Percentiles rank a stretch among this genome's conserved stretches.
phyloP scores from a whole-genome alignment of 2,113 vertebrate species.

The Crotophaga sulcirostris region DNA sequence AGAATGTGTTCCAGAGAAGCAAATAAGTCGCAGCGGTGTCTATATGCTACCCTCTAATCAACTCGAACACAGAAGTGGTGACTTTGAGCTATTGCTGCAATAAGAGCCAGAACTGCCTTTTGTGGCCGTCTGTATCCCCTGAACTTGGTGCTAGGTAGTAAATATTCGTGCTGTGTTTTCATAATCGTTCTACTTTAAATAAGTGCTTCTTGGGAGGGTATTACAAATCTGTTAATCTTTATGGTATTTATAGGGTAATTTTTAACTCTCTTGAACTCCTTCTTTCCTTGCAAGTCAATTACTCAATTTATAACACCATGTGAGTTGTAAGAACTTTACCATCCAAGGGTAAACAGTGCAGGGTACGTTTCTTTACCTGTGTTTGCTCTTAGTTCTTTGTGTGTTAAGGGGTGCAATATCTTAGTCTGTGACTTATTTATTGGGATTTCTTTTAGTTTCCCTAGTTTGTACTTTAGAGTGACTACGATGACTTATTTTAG shows the following conservation, averaged over 20 bases:
- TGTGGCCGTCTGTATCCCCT: conserved; percentile 60
- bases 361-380: conserved; percentile 28
- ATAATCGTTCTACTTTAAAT: conserved; percentile 66
- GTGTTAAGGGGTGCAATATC: not conserved
- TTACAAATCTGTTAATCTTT: conserved; percentile 73
- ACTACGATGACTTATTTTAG: not conserved
- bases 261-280: conserved; percentile 37
- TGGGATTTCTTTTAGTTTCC: not conserved
- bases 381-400: conserved; percentile 30
- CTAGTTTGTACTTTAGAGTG: not conserved
- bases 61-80: not conserved
- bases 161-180: conserved; percentile 66
- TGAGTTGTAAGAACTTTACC: conserved; percentile 37
- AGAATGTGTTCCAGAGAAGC: not conserved
- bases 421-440: not conserved
- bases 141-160: not conserved
- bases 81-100: conserved; percentile 47
- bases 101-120: conserved; percentile 55
- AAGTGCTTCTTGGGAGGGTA: conserved; percentile 70
- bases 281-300: conserved; percentile 42
- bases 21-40: not conserved
- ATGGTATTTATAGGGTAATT: conserved; percentile 72
- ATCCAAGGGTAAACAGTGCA: conserved; percentile 33
- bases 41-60: not conserved
- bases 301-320: conserved; percentile 42